A percentile compares a stretch with the other conserved stretches of the same genome.
Conservation (phyloP, 2,888 invertebrate species). For the Trichopoda pennipes region DNA sequence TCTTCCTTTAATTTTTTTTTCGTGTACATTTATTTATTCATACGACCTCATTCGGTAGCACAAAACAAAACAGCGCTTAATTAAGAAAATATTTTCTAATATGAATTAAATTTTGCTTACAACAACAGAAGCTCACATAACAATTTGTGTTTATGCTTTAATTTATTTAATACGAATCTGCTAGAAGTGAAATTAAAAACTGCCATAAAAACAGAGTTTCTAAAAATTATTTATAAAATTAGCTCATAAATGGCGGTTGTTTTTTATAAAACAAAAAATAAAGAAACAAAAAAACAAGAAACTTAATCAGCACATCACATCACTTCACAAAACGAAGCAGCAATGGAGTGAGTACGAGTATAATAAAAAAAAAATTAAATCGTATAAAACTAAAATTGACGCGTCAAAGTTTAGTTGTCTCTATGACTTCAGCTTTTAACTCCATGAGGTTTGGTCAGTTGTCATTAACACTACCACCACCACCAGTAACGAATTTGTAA, state of each 20-base stretch:
- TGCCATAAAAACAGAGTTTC: slow-evolving; percentile 11
- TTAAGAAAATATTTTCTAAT: not conserved
- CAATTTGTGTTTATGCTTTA: slow-evolving; percentile 22
- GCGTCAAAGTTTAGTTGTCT: slow-evolving; percentile 38
- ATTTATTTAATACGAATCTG: slow-evolving; percentile 37
- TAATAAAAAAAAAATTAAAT: slow-evolving; percentile 47
- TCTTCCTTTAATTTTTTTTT: too few species aligned
- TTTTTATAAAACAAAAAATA: slow-evolving; percentile 18
- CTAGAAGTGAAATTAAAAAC: slow-evolving; percentile 15
- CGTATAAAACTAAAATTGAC: slow-evolving; percentile 30
- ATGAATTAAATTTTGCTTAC: slow-evolving; percentile 5
- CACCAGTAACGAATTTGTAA: not conserved
- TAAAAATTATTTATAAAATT: slow-evolving; percentile 15
- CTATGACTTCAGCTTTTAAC: slow-evolving; percentile 44
- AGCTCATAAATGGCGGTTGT: slow-evolving; percentile 38
- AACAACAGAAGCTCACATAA: slow-evolving; percentile 14
- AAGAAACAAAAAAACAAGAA: slow-evolving; percentile 7
- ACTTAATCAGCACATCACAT: slow-evolving; percentile 38
- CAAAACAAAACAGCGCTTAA: too few species aligned
- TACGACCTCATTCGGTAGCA: not conserved
- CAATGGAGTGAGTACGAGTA: slow-evolving; percentile 6
- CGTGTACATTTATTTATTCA: not conserved
- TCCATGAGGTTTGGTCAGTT: slow-evolving; percentile 50
- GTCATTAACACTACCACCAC: not conserved
- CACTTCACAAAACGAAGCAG: not conserved